Percentiles rank a stretch among this genome's conserved stretches.
phyloP scores from a whole-genome alignment of 2,888 invertebrate genomes.

The Noctua janthina region DNA sequence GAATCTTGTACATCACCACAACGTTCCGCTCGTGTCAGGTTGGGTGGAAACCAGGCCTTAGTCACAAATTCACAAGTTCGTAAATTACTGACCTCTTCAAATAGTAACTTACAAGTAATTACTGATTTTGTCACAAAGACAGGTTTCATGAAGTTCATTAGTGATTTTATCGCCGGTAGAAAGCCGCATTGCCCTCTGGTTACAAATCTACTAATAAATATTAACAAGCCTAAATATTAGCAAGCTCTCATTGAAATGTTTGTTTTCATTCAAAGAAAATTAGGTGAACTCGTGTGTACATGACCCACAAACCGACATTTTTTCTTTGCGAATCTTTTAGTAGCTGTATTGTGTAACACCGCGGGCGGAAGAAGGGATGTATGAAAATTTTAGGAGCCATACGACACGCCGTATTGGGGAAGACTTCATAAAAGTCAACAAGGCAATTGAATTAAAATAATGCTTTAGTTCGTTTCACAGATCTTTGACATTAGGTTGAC shows the following conservation, averaged over 20 bases:
- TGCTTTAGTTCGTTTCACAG: background rate
- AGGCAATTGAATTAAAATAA: background rate
- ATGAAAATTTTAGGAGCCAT: constrained; percentile 13
- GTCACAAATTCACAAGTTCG: background rate
- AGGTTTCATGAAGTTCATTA: background rate
- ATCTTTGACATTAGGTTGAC: background rate
- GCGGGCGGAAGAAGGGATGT: constrained; percentile 15
- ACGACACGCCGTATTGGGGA: background rate
- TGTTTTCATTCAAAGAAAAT: constrained; percentile 32
- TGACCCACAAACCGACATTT: constrained; percentile 23
- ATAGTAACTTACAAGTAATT: background rate
- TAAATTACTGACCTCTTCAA: background rate
- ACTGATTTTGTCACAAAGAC: background rate
- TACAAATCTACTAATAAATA: background rate
- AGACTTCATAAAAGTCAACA: background rate
- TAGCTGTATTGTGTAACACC: constrained; percentile 40
- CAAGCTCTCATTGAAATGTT: background rate
- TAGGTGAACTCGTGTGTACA: constrained; percentile 7
- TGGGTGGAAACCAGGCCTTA: rapidly evolving
- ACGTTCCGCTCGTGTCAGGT: background rate
- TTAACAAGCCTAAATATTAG: background rate
- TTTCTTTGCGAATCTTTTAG: constrained; percentile 33
- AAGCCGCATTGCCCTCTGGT: background rate
- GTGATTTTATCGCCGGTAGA: background rate
- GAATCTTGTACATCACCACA: background rate